phyloP scores from a whole-genome alignment of 1,140 invertebrate species.

The Solenopsis invicta region DNA sequence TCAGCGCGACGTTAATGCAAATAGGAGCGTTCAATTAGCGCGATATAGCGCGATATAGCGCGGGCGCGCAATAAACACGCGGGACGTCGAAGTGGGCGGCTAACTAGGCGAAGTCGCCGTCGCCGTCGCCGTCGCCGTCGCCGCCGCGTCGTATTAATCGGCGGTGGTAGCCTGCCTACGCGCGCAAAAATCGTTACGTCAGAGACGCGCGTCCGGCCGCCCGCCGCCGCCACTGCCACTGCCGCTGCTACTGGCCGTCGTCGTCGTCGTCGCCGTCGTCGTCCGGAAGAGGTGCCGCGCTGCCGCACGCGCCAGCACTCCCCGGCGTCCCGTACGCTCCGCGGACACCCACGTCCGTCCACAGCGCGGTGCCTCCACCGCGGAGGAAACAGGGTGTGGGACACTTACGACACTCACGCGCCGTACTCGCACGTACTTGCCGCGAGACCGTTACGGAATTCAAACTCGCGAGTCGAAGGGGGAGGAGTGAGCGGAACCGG shows the following conservation, averaged over 20 bases:
- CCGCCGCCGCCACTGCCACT: too few relatives aligned
- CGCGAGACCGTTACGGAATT: background rate
- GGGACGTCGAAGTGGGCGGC: conserved; percentile 60
- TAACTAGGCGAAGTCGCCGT: conserved; percentile 61
- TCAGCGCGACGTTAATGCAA: conserved; percentile 60
- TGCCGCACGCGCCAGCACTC: too few relatives aligned
- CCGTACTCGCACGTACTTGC: too few relatives aligned
- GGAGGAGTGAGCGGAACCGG: background rate
- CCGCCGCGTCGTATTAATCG: conserved; percentile 39
- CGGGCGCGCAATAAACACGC: conserved; percentile 55
- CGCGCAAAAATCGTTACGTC: conserved; percentile 26
- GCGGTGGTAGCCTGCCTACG: conserved; percentile 34
- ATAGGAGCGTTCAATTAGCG: conserved; percentile 69
- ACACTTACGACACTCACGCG: background rate
- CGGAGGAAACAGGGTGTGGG: background rate
- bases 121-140: background rate
- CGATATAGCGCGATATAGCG: conserved; percentile 56
- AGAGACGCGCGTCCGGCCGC: conserved; percentile 12
- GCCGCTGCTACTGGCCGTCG: too few relatives aligned
- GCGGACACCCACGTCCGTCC: too few relatives aligned
- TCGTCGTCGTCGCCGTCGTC: too few relatives aligned
- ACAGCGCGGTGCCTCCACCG: background rate
- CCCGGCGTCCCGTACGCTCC: background rate
- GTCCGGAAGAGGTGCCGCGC: too few relatives aligned
- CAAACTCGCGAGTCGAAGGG: background rate